Percentiles rank a stretch among this genome's conserved stretches.
These are phyloP conservation scores for Plagiodera versicolora DNA, from an alignment of 2,888 invertebrate genomes.

Conservation along the genomic window DNA sequence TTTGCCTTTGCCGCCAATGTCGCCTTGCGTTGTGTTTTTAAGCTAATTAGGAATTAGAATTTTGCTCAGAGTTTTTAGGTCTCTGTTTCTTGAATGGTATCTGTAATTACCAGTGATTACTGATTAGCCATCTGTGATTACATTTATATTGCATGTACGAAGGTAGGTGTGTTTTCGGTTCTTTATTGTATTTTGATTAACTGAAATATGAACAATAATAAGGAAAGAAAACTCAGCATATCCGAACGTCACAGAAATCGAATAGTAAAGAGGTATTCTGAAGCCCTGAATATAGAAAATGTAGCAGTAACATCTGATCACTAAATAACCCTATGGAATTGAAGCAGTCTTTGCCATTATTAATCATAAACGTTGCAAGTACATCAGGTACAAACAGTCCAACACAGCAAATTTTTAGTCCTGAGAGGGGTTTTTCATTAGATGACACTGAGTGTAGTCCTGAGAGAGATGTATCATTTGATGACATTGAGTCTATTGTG, in stretches of 20 bases:
- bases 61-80: too few species aligned
- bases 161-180: background rate
- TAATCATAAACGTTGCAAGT: background rate
- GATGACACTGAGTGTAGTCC: background rate
- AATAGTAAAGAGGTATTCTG: background rate
- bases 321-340: background rate
- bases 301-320: background rate
- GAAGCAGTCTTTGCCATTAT: background rate
- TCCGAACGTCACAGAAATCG: background rate
- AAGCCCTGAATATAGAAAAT: slow-evolving; percentile 1
- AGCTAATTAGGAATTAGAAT: too few species aligned
- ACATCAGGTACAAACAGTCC: background rate
- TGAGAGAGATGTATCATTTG: slow-evolving; percentile 1
- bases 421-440: background rate
- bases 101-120: background rate
- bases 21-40: too few species aligned
- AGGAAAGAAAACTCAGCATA: background rate
- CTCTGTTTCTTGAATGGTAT: background rate
- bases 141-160: background rate
- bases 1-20: too few species aligned
- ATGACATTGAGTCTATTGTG: background rate
- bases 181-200: background rate
- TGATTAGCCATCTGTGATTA: background rate
- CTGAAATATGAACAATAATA: background rate
- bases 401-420: background rate